Percentiles rank a stretch among this genome's conserved stretches.
These are phyloP conservation scores for Sebastes schlegelii DNA, from an alignment of 2,113 vertebrate genomes.

Conservation along the genomic window DNA sequence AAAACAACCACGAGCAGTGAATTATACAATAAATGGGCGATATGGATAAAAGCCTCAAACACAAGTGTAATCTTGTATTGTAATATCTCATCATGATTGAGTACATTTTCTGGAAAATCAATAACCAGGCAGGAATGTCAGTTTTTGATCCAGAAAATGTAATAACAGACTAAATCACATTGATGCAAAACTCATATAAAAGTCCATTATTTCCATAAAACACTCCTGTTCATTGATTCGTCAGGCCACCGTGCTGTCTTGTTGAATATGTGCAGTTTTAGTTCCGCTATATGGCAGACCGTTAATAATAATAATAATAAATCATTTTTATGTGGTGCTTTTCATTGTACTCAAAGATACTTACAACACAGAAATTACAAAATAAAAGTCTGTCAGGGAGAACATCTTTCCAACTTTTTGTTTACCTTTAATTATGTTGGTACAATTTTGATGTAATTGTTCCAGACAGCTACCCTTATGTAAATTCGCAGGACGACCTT, in stretches of 20 bases:
- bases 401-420: no score
- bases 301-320: background rate
- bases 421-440: no score
- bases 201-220: constrained; percentile 8
- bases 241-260: background rate
- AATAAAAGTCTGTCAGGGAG: no score
- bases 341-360: no score
- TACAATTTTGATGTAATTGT: no score
- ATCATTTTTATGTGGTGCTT: background rate
- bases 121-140: background rate
- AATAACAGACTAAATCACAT: background rate
- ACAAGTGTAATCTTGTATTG: background rate
- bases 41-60: background rate
- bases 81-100: background rate
- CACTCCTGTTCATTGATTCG: background rate
- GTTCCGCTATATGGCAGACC: background rate
- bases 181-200: background rate
- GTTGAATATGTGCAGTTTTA: background rate
- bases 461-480: no score
- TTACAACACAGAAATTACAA: no score
- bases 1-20: background rate
- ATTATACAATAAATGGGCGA: background rate
- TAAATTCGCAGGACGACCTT: no score
- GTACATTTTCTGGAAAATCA: background rate
- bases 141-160: background rate